Evolutionary conservation across 2,113 vertebrate species (phyloP).

Genomic region (Atrichornis clamosus): DNA sequence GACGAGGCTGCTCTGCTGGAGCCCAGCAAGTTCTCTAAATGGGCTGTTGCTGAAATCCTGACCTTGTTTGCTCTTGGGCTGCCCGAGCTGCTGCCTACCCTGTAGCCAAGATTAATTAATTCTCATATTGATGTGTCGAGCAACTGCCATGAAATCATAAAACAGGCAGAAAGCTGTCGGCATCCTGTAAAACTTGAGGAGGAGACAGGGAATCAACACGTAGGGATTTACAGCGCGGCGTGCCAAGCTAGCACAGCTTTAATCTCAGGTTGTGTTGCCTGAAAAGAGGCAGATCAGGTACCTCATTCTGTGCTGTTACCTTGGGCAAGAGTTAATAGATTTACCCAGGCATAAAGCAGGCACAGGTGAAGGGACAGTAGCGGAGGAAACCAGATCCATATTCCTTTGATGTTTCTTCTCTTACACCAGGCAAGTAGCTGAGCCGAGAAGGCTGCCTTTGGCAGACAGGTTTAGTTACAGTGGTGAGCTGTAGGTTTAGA

Average conservation of each 20-base stretch:
- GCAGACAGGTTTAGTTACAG: not conserved
- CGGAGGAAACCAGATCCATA: not conserved
- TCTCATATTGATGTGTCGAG: conserved; percentile 10
- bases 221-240: not conserved
- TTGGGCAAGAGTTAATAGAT: not conserved
- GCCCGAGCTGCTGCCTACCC: not conserved
- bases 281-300: not conserved
- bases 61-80: conserved; percentile 37
- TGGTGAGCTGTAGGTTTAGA: not conserved
- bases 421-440: not conserved
- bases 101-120: conserved; percentile 42
- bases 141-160: not conserved
- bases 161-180: not conserved
- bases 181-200: conserved; percentile 18
- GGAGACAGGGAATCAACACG: not conserved
- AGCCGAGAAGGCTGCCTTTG: not conserved
- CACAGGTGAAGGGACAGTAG: not conserved
- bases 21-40: conserved; percentile 3
- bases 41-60: conserved; percentile 35
- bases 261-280: not conserved
- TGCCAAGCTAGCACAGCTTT: not conserved
- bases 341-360: not conserved
- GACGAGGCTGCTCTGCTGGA: not conserved
- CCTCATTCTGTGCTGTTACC: not conserved
- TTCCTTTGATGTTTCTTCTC: not conserved